Conservation (phyloP, 2,888 invertebrate genomes). For the Sarcophaga caerulescens region DNA sequence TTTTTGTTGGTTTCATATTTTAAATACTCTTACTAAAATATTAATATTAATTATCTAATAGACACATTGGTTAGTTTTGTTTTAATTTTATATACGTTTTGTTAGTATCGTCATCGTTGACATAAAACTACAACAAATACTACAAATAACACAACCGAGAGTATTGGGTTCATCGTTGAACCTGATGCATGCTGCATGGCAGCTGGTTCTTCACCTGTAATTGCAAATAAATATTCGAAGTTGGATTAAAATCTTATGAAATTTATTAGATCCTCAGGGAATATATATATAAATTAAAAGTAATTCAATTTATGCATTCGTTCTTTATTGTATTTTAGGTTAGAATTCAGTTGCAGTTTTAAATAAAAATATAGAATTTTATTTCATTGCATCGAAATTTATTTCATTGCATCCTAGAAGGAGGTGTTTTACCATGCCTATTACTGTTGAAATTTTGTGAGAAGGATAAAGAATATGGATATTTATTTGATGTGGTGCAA, state of each 20-base stretch:
- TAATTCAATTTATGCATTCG: too few relatives aligned
- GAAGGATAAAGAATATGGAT: too few relatives aligned
- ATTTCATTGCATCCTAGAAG: too few relatives aligned
- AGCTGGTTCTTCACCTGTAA: slow-evolving; percentile 80
- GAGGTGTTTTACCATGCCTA: too few relatives aligned
- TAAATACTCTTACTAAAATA: slow-evolving; percentile 44
- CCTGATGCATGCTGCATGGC: slow-evolving; percentile 81
- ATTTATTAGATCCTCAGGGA: too few relatives aligned
- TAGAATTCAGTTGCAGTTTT: too few relatives aligned
- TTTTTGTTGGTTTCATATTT: slow-evolving; percentile 26
- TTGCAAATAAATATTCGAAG: slow-evolving; percentile 16
- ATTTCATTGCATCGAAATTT: too few relatives aligned
- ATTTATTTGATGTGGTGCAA: too few relatives aligned
- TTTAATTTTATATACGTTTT: slow-evolving; percentile 22
- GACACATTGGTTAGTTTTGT: slow-evolving; percentile 67
- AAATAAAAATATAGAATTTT: too few relatives aligned
- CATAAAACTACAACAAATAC: slow-evolving; percentile 72
- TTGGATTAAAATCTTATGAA: background rate
- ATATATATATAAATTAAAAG: background rate
- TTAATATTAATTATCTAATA: slow-evolving; percentile 65
- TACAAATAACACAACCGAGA: slow-evolving; percentile 77
- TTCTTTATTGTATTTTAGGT: too few relatives aligned
- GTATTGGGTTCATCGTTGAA: slow-evolving; percentile 72
- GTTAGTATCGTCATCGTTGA: slow-evolving; percentile 75
- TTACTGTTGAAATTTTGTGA: too few relatives aligned